Evolutionary conservation across 2,888 invertebrate species (phyloP).

Genomic region (Meganola albula): DNA sequence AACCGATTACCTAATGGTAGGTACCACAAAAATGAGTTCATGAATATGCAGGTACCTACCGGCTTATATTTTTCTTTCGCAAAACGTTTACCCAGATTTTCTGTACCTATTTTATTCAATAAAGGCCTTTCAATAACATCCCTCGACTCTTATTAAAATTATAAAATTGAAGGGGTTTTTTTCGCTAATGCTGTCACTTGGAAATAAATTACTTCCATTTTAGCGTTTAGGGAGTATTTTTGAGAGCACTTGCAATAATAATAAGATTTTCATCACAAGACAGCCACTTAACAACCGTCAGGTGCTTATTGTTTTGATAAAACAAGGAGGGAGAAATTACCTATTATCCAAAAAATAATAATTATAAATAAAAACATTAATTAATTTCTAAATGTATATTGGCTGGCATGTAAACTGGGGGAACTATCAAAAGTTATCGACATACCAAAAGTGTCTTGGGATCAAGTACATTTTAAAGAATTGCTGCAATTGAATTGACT

Average conservation of each 20-base stretch:
- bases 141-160: constrained; percentile 45
- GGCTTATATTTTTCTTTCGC: constrained; percentile 41
- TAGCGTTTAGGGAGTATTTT: constrained; percentile 19
- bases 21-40: constrained; percentile 37
- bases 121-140: constrained; percentile 56
- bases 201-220: constrained; percentile 39
- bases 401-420: too few species aligned
- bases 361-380: too few species aligned
- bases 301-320: too few species aligned
- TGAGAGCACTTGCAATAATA: constrained; percentile 14
- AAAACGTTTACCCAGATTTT: constrained; percentile 44
- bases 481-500: too few species aligned
- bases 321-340: too few species aligned
- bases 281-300: too few species aligned
- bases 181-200: constrained; percentile 36
- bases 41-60: constrained; percentile 34
- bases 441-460: too few species aligned
- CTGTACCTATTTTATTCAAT: constrained; percentile 43
- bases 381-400: too few species aligned
- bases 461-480: too few species aligned
- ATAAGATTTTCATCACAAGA: constrained; percentile 22
- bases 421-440: too few species aligned
- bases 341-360: too few species aligned
- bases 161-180: constrained; percentile 45
- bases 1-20: constrained; percentile 39